Conservation (phyloP, 1,140 invertebrate species). For the Nomia melanderi region DNA sequence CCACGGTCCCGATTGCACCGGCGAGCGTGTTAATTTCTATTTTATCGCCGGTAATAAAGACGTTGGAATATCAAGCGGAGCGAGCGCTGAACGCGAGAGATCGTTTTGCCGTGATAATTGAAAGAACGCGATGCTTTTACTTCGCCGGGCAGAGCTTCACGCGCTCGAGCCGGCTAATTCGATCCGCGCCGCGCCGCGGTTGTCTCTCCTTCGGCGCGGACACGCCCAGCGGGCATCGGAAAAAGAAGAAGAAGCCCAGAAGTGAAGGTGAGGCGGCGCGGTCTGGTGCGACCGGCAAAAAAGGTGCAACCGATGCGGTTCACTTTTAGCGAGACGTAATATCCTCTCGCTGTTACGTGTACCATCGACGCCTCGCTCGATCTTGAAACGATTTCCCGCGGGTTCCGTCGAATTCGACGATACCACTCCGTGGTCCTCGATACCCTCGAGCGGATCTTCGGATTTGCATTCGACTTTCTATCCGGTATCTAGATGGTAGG, state of each 20-base stretch:
- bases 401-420: neutral
- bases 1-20: no score
- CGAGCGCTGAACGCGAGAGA: no score
- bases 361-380: neutral
- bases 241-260: slow-evolving; percentile 12
- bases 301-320: slow-evolving; percentile 14
- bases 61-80: no score
- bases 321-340: slow-evolving; percentile 20
- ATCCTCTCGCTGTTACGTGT: slow-evolving; percentile 11
- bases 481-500: no score
- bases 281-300: slow-evolving; percentile 17
- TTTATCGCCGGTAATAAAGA: no score
- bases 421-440: neutral
- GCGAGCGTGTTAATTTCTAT: no score
- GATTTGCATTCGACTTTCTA: no score
- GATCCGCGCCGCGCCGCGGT: neutral
- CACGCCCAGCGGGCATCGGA: slow-evolving; percentile 1
- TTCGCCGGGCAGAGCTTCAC: no score
- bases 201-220: slow-evolving; percentile 7
- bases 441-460: no score
- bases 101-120: no score
- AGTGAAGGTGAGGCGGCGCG: slow-evolving; percentile 33
- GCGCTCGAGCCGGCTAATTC: neutral
- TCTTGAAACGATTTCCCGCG: neutral
- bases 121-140: no score